Base-by-base conservation (phyloP, 2,888 invertebrate species). In the Graphium colonna region DNA sequence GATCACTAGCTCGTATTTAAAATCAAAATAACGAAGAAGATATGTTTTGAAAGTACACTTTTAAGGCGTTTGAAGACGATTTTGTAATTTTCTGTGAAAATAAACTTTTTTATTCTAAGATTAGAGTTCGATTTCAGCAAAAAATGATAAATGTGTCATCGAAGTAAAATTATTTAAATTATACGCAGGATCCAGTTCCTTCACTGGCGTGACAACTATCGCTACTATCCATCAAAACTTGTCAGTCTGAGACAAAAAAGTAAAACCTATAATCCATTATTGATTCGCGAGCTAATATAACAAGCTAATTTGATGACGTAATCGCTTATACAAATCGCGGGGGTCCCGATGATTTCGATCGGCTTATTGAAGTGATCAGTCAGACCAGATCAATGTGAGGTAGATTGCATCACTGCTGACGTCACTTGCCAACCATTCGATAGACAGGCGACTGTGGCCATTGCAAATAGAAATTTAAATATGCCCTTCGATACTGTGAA, bases 351-450 rank as follows among this genome's bases (percentile, higher is more conserved):
- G 26, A 44, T 42, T 49, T 54, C 39, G 49, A 54, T 54, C 45
- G 13, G 21, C 13, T 39, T 44, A 49, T 31, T 49, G 21, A 48
- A 49, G 52, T 54, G 42, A 50, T 56, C 52, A 31, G 50, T 46
- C 55, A 51, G 56, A 58, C 61, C 55, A 61, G 65, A 62, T 61
- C 61, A 62, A 64, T 67, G 63, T 63, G 63, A 71, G 69, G 71
- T 69, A 68, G 72, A 82, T 86, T 84, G 75, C 83, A 79, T 86
- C 84, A 86, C 65, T 74, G 75, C 42, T 84, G 83, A 86, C 86
- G 86, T 83, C 82, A 86, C 58, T 56, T 61, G 60, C 58, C 56
- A 74, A 73, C 72, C 67, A 78, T 77, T 76, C 70, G 68, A 74
- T 77, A 70, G 71, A 72, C 74, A 75, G 15, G 44, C 44, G 31